These are phyloP conservation scores for Metalampra italica DNA, from an alignment of 2,888 invertebrate species.

Conservation along the genomic window DNA sequence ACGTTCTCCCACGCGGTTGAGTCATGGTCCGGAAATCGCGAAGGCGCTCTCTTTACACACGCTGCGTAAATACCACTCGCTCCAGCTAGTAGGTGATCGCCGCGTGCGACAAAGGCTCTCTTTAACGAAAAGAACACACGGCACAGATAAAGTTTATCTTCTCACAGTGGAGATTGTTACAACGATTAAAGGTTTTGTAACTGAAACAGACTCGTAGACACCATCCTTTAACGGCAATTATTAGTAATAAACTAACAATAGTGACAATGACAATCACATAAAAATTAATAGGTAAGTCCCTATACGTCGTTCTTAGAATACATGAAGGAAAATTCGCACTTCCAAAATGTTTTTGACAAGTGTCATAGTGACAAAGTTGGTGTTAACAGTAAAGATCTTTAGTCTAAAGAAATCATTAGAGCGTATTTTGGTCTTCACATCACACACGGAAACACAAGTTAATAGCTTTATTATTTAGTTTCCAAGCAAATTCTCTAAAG, in stretches of 20 bases:
- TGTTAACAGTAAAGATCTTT: neutral
- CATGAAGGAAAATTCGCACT: too few species aligned
- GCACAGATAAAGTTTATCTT: constrained; percentile 23
- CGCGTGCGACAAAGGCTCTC: constrained; percentile 19
- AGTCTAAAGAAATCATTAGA: neutral
- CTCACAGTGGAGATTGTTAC: constrained; percentile 18
- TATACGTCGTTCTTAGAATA: too few species aligned
- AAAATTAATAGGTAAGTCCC: too few species aligned
- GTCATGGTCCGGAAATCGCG: constrained; percentile 32
- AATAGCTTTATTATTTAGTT: too few species aligned
- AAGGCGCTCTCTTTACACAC: constrained; percentile 25
- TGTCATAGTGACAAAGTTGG: neutral
- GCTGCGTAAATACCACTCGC: constrained; percentile 19
- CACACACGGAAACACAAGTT: neutral
- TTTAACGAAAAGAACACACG: constrained; percentile 18
- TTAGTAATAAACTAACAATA: too few species aligned
- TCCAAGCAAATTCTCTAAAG: too few species aligned
- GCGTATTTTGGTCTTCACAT: neutral
- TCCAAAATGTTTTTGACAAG: neutral
- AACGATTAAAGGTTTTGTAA: constrained; percentile 6
- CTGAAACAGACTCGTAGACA: neutral
- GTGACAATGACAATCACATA: too few species aligned
- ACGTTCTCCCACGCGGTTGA: constrained; percentile 36
- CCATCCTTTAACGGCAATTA: too few species aligned
- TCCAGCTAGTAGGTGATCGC: constrained; percentile 11